Evolutionary conservation across 2,113 vertebrate species (phyloP).

Genomic region (Euleptes europaea): DNA sequence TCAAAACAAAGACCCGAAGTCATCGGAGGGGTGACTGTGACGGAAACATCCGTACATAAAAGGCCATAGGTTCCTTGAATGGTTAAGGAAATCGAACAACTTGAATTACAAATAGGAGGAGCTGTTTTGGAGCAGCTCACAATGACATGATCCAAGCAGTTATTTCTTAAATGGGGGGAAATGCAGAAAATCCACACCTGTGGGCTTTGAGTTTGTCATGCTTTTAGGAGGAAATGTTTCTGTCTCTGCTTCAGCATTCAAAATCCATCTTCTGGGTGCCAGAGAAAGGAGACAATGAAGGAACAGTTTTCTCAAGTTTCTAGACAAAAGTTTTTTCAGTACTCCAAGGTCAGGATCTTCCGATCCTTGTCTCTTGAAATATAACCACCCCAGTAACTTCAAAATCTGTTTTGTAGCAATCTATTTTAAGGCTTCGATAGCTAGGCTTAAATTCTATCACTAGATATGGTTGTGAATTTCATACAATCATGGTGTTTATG

Average conservation of each 20-base stretch:
- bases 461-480: neutral
- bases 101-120: neutral
- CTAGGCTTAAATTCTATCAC: neutral
- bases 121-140: neutral
- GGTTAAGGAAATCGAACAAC: too few relatives aligned
- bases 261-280: conserved; percentile 11
- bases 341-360: conserved; percentile 29
- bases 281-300: conserved; percentile 28
- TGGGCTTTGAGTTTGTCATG: neutral
- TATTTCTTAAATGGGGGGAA: neutral
- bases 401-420: conserved; percentile 30
- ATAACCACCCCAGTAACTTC: conserved; percentile 27
- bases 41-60: too few relatives aligned
- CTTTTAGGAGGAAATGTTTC: neutral
- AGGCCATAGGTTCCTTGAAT: too few relatives aligned
- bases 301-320: conserved; percentile 24
- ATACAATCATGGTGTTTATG: neutral
- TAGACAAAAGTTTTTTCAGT: neutral
- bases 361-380: conserved; percentile 30
- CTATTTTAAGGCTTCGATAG: conserved; percentile 25
- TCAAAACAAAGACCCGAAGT: too few relatives aligned
- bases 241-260: neutral
- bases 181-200: neutral
- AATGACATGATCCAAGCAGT: neutral
- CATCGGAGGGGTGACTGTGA: too few relatives aligned